Evolutionary conservation across 2,888 invertebrate genomes (phyloP).

Genomic region (Brassicogethes aeneus): DNA sequence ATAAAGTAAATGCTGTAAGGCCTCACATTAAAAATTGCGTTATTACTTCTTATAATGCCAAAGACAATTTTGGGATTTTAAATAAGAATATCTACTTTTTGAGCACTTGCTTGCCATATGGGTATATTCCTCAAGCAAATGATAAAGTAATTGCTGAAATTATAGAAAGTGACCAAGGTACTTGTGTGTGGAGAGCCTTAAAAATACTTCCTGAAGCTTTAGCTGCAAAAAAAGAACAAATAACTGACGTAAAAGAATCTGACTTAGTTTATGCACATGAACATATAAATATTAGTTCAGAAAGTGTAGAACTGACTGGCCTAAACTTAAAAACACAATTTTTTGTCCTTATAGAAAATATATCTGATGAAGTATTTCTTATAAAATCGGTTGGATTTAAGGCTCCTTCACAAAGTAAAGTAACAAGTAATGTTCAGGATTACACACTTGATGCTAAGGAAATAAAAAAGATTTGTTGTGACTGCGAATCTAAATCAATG

Average conservation of each 20-base stretch:
- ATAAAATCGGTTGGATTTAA: background rate
- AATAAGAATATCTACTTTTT: conserved; percentile 52
- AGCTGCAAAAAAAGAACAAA: conserved; percentile 8
- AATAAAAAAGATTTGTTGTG: conserved; percentile 29
- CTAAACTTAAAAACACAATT: background rate
- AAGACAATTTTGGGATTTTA: conserved; percentile 46
- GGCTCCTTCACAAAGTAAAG: background rate
- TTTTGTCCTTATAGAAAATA: background rate
- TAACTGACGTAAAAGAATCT: background rate
- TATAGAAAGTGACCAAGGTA: conserved; percentile 62
- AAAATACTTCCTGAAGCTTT: conserved; percentile 33
- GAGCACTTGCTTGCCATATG: conserved; percentile 45
- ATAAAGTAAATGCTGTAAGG: conserved; percentile 52
- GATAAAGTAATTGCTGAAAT: conserved; percentile 57
- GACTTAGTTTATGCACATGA: background rate
- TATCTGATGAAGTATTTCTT: background rate
- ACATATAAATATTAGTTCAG: conserved; percentile 4
- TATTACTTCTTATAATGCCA: conserved; percentile 40
- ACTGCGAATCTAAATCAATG: conserved; percentile 49
- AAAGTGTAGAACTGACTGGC: background rate
- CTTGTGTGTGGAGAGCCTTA: conserved; percentile 51
- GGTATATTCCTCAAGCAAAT: conserved; percentile 48
- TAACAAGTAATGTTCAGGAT: background rate
- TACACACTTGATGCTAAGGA: background rate
- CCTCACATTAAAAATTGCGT: conserved; percentile 45